Base-by-base conservation (phyloP, 2,113 vertebrate species). In the Seriola dumerili region DNA sequence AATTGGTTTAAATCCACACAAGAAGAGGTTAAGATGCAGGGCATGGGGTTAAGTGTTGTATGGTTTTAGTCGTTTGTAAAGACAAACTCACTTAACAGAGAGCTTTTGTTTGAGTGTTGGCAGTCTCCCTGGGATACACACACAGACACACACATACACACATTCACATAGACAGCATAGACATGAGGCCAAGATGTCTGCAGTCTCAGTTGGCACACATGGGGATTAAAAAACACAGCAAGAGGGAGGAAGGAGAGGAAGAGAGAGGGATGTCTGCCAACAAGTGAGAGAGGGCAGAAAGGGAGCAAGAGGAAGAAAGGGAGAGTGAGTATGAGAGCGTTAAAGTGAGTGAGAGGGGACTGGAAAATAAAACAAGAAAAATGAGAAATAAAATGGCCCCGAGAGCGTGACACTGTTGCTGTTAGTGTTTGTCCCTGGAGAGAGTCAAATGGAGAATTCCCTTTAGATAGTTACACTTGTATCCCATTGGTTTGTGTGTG, bases 141-240 rank as follows among this genome's bases (percentile, higher is more conserved):
- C 64, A 52, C 59, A 76, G 25, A 67, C 50, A n/a, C 46, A 70
- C 69, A 66, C 50, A 72, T 58, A 75, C 61, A 71, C 69, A 87
- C 63, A 84, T 40, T 59, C 77, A 82, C 42, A 72, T 32, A 82
- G 23, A 62, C 16, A 73, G 59, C 64, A 62, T n/a, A 81, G 77
- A 85, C 71, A 76, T 42, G 40, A 76, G 85, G 90, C 90, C 89
- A 88, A 88, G 78, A 83, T 85, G 81, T 86, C 85, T 90, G 80
- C 85, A 85, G 80, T 83, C 80, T 80, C 79, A 61, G 59, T 71
- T 85, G 78, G 87, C 90, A 91, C 71, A 73, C 59, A 69, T 8
- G 48, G 65, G 83, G 81, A 89, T 85, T 82, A 83, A 87, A 87
- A 88, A 83, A 81, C 72, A 83, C 76, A 86, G 84, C 80, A 78